Evolutionary conservation across 2,797 vertebrate species (phyloP).

Genomic region (Spondyliosoma cantharus): DNA sequence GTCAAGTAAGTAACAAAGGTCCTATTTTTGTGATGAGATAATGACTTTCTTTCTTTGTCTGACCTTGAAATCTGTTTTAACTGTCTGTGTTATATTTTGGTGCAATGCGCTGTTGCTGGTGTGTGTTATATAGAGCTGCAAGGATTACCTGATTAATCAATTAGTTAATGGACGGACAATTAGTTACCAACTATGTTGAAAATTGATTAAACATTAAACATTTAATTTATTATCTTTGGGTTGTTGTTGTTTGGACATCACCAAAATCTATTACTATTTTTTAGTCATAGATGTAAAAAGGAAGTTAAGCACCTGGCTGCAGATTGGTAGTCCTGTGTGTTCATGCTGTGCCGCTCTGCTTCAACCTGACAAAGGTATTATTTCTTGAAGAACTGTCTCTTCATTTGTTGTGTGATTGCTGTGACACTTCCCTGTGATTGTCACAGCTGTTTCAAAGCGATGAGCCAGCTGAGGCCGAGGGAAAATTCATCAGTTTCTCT

Average conservation of each 20-base stretch:
- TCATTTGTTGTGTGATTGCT: background rate
- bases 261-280: background rate
- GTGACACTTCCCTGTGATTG: background rate
- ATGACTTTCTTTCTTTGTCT: background rate
- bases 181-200: no score
- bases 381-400: background rate
- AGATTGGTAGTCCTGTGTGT: background rate
- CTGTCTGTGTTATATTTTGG: conserved; percentile 7
- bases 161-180: no score
- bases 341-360: background rate
- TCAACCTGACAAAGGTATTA: background rate
- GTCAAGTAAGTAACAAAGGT: background rate
- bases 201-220: no score
- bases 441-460: background rate
- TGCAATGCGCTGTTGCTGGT: background rate
- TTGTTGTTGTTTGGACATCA: background rate
- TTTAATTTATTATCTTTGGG: no score
- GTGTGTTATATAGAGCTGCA: no score
- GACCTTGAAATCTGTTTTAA: no score
- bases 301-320: background rate
- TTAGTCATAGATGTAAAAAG: background rate
- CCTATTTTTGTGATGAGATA: background rate
- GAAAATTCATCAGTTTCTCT: background rate
- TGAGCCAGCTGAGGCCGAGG: background rate
- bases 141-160: no score